Base-by-base conservation (phyloP, 2,113 vertebrate species). In the Podarcis raffonei region DNA sequence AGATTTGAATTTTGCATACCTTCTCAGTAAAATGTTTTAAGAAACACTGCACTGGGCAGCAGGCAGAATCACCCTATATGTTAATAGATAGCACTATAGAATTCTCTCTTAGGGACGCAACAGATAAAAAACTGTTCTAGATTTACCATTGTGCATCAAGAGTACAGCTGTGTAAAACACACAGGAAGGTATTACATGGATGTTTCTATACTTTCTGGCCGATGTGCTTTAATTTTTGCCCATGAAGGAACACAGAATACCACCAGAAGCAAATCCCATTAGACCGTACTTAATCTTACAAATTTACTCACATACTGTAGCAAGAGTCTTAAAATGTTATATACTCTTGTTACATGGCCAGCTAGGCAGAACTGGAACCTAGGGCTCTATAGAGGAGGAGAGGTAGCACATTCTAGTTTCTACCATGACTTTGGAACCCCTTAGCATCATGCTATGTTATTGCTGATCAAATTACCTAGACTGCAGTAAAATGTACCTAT, bases 61-160 rank as follows among this genome's bases (percentile, higher is more conserved):
- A 76, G 22, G 32, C 59, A 39, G 16, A 82, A 75, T 42, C 35
- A 68, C 6, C 32, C 42, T 53, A 80, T 81, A n/a, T 88, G 39
- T 20, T 88, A 37, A 83, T 30, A 75, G 27, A 71, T 9, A 53
- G 72, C 30, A 30, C 35, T 66, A 32, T 18, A 18, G 1, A 76
- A 12, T 22, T 5, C 48, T 76, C 39, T 39, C 53, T 76, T 66
- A 23, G 25, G 65, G n/a, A 87, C 15, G 8, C 11, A 30, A 66
- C 42, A 53, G 32, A 42, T 66, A 75, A 32, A 57, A 48, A 13
- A 65, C 89, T 85, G 92, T 93, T 95, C 92, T 88, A 88, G 81
- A 18, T 87, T 93, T 85, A 90, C 78, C 81, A 87, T 93, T 92
- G 93, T 87, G 90, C 91, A 93, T 92, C 76, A 32, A 87, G 69